Evolutionary conservation across 2,888 invertebrate species (phyloP).

Genomic region (Lithosia quadra): DNA sequence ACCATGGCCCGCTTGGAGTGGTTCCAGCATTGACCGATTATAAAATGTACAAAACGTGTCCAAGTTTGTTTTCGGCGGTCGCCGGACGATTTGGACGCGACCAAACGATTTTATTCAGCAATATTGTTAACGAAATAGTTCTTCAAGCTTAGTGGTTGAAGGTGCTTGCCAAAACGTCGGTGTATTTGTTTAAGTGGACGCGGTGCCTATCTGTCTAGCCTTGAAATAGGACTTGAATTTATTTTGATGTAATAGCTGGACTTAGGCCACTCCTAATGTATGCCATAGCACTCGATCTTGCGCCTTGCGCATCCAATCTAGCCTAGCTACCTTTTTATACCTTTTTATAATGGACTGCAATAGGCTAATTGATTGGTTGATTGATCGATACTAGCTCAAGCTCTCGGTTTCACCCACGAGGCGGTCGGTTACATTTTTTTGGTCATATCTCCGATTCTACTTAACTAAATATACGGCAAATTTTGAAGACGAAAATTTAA

Average conservation of each 20-base stretch:
- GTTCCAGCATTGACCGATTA: constrained; percentile 78
- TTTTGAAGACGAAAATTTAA: too few relatives aligned
- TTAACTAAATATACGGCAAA: too few relatives aligned
- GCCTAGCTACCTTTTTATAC: too few relatives aligned
- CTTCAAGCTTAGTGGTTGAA: constrained; percentile 25
- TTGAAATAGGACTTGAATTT: constrained; percentile 14
- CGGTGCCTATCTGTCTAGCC: constrained; percentile 44
- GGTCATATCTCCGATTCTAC: too few relatives aligned
- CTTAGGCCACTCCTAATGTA: too few relatives aligned
- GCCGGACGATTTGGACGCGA: constrained; percentile 57
- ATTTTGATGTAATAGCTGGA: background rate
- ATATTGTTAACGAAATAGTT: constrained; percentile 52
- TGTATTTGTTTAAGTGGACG: constrained; percentile 36
- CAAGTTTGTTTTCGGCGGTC: constrained; percentile 67
- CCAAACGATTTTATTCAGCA: constrained; percentile 52
- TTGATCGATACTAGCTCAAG: too few relatives aligned
- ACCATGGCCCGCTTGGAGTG: constrained; percentile 62
- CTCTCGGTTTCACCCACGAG: too few relatives aligned
- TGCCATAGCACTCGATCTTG: too few relatives aligned
- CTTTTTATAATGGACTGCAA: too few relatives aligned
- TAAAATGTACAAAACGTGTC: constrained; percentile 78
- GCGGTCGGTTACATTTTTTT: too few relatives aligned
- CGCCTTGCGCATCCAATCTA: too few relatives aligned
- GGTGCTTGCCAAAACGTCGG: constrained; percentile 44
- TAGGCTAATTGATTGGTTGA: too few relatives aligned